Evolutionary conservation across 2,888 invertebrate genomes (phyloP).

Genomic region (Automeris io): DNA sequence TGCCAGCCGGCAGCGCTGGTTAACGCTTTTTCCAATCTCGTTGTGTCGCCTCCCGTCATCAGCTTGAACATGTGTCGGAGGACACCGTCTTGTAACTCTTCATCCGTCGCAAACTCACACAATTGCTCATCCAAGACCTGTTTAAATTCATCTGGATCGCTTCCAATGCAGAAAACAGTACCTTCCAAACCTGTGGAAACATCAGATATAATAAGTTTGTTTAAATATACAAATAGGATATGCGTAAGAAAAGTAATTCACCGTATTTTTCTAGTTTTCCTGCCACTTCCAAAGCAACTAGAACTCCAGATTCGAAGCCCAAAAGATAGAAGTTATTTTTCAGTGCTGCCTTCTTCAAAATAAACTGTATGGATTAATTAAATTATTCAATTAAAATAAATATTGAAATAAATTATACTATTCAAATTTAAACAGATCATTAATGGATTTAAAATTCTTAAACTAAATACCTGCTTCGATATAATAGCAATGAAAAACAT

Average conservation of each 20-base stretch:
- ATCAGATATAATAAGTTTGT: background rate
- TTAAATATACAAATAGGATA: background rate
- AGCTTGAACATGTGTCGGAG: constrained; percentile 23
- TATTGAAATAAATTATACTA: too few species aligned
- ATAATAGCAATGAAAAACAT: too few species aligned
- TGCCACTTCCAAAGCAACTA: constrained; percentile 38
- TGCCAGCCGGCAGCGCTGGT: constrained; percentile 13
- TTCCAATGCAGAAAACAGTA: constrained; percentile 35
- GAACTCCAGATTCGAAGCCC: constrained; percentile 39
- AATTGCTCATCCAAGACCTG: constrained; percentile 21
- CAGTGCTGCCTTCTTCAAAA: constrained; percentile 23
- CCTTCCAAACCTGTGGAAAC: constrained; percentile 31
- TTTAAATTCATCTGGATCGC: constrained; percentile 28
- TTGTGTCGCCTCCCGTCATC: constrained; percentile 13
- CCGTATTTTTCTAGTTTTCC: constrained; percentile 39
- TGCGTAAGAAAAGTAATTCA: constrained; percentile 12
- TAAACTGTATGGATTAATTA: constrained; percentile 19
- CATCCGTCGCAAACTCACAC: constrained; percentile 17
- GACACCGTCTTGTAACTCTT: constrained; percentile 24
- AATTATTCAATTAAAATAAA: too few species aligned
- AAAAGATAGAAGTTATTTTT: constrained; percentile 32
- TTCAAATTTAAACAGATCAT: too few species aligned
- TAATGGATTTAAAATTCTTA: too few species aligned
- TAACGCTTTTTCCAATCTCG: constrained; percentile 11
- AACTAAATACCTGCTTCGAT: too few species aligned